Evolutionary conservation across 1,140 invertebrate species (phyloP), one percentile per base, ranked within the genome.

Genomic region (Atta cephalotes): DNA sequence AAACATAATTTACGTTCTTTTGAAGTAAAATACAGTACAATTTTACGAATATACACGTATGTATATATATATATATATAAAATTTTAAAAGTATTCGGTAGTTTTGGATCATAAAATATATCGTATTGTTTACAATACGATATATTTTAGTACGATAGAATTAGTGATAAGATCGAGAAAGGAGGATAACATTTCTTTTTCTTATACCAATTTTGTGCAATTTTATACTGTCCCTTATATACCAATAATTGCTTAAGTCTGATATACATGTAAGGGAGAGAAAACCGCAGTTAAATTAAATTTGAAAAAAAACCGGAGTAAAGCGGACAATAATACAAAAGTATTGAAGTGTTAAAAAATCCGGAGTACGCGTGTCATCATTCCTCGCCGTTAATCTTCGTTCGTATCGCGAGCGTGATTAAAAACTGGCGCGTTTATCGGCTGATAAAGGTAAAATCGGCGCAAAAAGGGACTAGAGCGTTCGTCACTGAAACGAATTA

Each of bases 371-470:
- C 53, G 56, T 58, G 56, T 76, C 39, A 76, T 84, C 58, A 7
- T 84, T 63, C 28, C 70, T 74, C 53, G 80, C 25, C 31, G 70
- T 84, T 84, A 84, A 84, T 62, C 80, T 84, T 84, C 25, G 80
- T 76, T 84, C 70, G 14, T 84, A 84, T 84, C 80, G 80, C 70
- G 65, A n/a, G 35, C 53, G 51, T 45, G 77, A 70, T 81, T 70
- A 86, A 81, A 86, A 86, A 60, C 77, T 12, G 65, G 39, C 25
- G 25, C 77, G 65, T 81, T 62, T 81, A 80, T 81, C 77, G 65
- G 85, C 63, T 28, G 78, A 86, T 79, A 84, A 84, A 76, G 28
- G 45, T 51, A 84, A 84, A 84, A 84, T 84, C 70, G 80, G 53
- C 39, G 68, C 68, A 60, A 60, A 74, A 82, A 35, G 70, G 58